Conservation (phyloP, 2,797 vertebrate species). For the Meriones psammophilus region DNA sequence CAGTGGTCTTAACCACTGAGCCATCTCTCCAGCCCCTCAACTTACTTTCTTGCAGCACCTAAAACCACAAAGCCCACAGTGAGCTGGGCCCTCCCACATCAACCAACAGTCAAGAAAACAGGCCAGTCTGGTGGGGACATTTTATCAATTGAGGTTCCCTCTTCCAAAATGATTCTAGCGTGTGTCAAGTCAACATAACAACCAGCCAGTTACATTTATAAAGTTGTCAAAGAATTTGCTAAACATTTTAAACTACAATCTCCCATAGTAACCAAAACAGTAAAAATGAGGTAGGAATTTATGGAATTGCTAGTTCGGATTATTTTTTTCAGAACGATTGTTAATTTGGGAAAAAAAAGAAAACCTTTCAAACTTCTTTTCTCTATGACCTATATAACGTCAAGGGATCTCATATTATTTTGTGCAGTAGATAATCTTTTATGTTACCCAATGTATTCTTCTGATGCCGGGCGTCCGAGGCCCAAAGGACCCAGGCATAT, state of each 20-base stretch:
- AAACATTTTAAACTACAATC: background rate
- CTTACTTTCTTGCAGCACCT: background rate
- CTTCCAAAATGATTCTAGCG: background rate
- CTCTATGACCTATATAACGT: background rate
- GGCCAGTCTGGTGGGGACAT: no score
- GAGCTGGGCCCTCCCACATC: background rate
- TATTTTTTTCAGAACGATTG: slow-evolving; percentile 43
- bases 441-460: background rate
- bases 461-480: background rate
- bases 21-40: background rate
- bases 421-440: background rate
- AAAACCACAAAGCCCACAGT: background rate
- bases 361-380: slow-evolving; percentile 3
- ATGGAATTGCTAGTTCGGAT: background rate
- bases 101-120: background rate
- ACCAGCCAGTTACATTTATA: background rate
- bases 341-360: background rate
- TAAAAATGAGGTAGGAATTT: background rate
- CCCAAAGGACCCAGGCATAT: background rate
- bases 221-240: background rate
- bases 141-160: background rate
- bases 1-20: no score
- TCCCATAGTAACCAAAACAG: background rate
- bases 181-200: background rate
- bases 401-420: slow-evolving; percentile 28